Conservation (phyloP, 2,113 vertebrate genomes). For the Neolamprologus cancellatus region DNA sequence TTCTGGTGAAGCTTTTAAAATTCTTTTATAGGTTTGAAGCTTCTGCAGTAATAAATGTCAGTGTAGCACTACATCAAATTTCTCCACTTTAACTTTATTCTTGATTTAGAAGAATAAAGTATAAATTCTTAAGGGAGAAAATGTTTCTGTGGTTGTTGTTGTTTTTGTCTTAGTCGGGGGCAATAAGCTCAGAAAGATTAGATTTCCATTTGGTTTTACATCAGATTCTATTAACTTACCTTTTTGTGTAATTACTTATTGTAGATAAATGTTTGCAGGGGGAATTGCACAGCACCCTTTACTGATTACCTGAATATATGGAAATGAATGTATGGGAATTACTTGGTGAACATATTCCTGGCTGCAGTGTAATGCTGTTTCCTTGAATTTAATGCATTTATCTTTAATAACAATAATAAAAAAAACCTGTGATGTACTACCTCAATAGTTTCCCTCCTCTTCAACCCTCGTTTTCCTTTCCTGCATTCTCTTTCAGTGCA, state of each 20-base stretch:
- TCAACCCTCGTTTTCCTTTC: neutral
- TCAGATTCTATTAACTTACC: conserved; percentile 11
- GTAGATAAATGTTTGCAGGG: conserved; percentile 17
- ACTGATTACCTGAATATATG: neutral
- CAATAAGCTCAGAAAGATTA: neutral
- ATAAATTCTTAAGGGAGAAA: neutral
- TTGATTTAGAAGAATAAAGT: neutral
- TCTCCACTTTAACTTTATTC: neutral
- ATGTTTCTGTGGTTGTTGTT: neutral
- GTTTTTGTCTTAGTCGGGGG: neutral
- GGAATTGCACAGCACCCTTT: neutral
- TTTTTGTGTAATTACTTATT: conserved; percentile 30
- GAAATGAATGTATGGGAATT: conserved; percentile 17
- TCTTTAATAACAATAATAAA: conserved; percentile 3
- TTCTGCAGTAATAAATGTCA: neutral
- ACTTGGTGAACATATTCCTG: neutral
- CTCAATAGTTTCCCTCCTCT: neutral
- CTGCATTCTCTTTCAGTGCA: neutral
- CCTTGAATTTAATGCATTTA: conserved; percentile 7
- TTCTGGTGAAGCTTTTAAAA: neutral
- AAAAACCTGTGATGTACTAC: neutral
- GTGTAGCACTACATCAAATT: neutral
- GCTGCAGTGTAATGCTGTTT: neutral
- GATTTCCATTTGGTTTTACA: conserved; percentile 16
- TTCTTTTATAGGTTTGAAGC: neutral